Evolutionary conservation across 1,140 invertebrate genomes (phyloP), one percentile per base, ranked within the genome.

Genomic region (Pseudachorutes palmiensis): DNA sequence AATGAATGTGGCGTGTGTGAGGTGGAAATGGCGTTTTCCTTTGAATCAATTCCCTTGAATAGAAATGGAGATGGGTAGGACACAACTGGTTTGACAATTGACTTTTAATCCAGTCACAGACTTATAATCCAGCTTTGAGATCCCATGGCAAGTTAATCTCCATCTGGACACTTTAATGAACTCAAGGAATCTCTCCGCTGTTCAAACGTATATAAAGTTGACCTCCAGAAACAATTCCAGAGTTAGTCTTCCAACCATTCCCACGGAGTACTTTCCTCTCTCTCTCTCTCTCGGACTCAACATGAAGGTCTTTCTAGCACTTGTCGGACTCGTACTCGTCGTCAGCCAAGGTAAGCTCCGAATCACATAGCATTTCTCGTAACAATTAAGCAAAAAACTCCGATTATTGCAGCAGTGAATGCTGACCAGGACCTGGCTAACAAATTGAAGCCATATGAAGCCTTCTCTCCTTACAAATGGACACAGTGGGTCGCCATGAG

Each of bases 401-500:
- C n/a, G n/a, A n/a, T n/a, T n/a, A n/a, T n/a, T n/a, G n/a, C n/a
- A n/a, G n/a, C n/a, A n/a, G 51, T 24, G 5, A 14, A 5, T 24
- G 51, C 51, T 26, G 51, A 55, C 51, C 12, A 55, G 24, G 51
- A 12, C 9, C 5, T 55, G 12, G 51, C 51, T 32, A 36, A 63
- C 2, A 19, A 36, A 3, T 26, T 63, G 3, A 63, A 63, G 36
- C 26, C 61, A 3, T 63, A 12, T 48, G 61, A 63, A 26, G 14
- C 12, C 3, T 63, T 63, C 29, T 63, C 61, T 26, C 61, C 62
- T 28, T 68, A 68, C 33, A 66, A 66, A 55, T 68, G 66, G 66
- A 68, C 66, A 36, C 33, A 63, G 24, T 68, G 66, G 66, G 19
- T 68, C 22, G 32, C 5, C 3, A 22, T 65, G 2, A 24, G 32